Evolutionary conservation across 2,888 invertebrate species (phyloP), one percentile per base, ranked within the genome.

Genomic region (Eucera pruinosa): DNA sequence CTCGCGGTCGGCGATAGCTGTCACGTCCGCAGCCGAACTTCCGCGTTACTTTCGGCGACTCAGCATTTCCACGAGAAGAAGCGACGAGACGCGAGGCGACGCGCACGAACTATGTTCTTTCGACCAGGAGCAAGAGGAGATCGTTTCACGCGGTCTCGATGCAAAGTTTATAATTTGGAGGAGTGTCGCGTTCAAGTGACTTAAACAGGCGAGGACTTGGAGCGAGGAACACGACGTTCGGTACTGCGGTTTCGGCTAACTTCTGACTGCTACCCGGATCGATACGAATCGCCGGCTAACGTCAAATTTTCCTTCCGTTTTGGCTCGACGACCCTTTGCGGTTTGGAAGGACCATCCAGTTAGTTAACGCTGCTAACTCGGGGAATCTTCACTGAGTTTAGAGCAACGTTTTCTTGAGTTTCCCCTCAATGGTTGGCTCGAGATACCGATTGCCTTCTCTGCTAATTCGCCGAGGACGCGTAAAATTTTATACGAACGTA

Each of bases 281-380:
- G 77, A 82, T 78, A 67, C 66, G 82, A 77, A 82, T 78, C 72
- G 57, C 23, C 64, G 72, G 60, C 61, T 73, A 81, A 78, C 82
- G 77, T 83, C 72, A 82, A 83, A 83, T 80, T 82, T 81, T 78
- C 78, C 73, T 82, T 73, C 82, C 82, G 82, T 73, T 82, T 80
- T 70, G 82, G 77, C 80, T 67, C 64, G 52, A 50, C 61, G 55
- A 76, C 45, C 69, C 52, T 43, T 52, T 61, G 79, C 41, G 76
- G 78, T 58, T 62, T 23, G 27, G 58, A 52, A 27, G 54, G 55
- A 45, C 43, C 54, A 36, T 65, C 52, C 54, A 45, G 68, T 67
- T 68, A 69, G 72, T 50, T 62, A 43, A 36, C 54, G 41, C 23
- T 64, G 67, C 76, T 77, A 75, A 65, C 48, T 71, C 67, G 57